A percentile compares a stretch with the other conserved stretches of the same genome.
Conservation (phyloP, 1,140 invertebrate genomes). For the Callitettix versicolor region DNA sequence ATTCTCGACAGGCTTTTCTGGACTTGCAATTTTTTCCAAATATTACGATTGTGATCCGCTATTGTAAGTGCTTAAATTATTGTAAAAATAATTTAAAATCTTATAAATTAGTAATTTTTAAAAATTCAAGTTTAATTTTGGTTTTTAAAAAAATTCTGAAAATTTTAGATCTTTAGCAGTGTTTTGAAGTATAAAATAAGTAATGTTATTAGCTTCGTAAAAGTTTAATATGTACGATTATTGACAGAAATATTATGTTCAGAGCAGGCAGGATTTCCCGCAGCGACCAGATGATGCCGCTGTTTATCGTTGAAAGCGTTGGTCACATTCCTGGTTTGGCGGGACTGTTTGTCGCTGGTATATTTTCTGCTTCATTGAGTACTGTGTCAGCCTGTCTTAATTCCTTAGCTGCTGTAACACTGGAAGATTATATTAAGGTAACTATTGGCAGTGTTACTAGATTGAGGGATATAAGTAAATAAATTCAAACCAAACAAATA, state of each 20-base stretch:
- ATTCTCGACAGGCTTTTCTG: constrained; percentile 59
- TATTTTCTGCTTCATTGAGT: constrained; percentile 75
- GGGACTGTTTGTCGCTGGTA: constrained; percentile 71
- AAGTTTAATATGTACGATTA: too few species aligned
- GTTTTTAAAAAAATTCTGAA: too few species aligned
- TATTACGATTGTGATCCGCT: constrained; percentile 66
- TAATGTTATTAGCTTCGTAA: too few species aligned
- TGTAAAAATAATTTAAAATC: too few species aligned
- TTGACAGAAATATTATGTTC: too few species aligned
- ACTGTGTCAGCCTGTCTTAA: constrained; percentile 78
- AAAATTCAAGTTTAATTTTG: too few species aligned
- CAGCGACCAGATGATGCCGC: constrained; percentile 50
- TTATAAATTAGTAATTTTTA: too few species aligned
- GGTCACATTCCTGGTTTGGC: constrained; percentile 54
- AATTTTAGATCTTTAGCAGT: too few species aligned
- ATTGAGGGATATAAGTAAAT: too few species aligned
- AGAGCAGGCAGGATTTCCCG: constrained; percentile 11
- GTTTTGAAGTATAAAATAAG: too few species aligned
- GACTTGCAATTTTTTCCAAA: constrained; percentile 65
- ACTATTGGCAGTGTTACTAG: too few species aligned
- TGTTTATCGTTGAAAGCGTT: constrained; percentile 69
- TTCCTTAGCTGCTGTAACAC: constrained; percentile 72
- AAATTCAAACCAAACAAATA: too few species aligned
- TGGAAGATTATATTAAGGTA: constrained; percentile 67
- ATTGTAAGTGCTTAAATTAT: constrained; percentile 12